Evolutionary conservation across 2,888 invertebrate genomes (phyloP), one percentile per base, ranked within the genome.

Genomic region (Rhagophthalmus giganteus): DNA sequence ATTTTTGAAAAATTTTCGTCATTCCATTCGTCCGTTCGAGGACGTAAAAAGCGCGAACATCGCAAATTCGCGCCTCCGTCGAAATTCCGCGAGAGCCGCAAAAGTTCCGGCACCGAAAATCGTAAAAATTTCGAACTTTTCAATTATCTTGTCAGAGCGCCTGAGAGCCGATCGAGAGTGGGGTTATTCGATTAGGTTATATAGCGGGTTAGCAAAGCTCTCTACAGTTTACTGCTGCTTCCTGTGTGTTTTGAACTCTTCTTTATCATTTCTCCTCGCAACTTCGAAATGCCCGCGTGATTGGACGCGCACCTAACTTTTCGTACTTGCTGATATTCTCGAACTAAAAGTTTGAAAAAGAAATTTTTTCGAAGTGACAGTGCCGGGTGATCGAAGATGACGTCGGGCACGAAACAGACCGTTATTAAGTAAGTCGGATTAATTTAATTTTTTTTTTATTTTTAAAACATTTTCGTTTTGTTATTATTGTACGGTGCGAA

Each of bases 381-480:
- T 39, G 49, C 34, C 39, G 39, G 10, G 37, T 54, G 34, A 32
- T 33, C 34, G 44, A 58, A 54, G 51, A 79, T 78, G 79, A 79
- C 78, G 46, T 78, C 77, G 62, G 75, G 76, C 56, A 77, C 79
- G 69, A 78, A 79, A 66, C 79, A 79, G 58, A 79, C 79, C 11
- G 78, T 79, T 50, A 79, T 79, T 64, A 78, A 78, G 79, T 78
- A 74, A 77, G 79, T 76, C 57, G 47, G 46, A 34, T 50, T 41
- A 25, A 11, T 10, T 55, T 11, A 42, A 28, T 35, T 30, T 27
- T 30, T 34, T 39, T 15, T 44, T 28, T 47, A 35, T 14, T 52
- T 34, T 46, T 27, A 9, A 26, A 32, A 44, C 27, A 27, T 15
- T 41, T 24, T 9, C 2, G n/a, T 34, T n/a, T n/a, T n/a, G n/a